Evolutionary conservation across 2,888 invertebrate genomes (phyloP).

Genomic region (Macrosoma leucophasiata): DNA sequence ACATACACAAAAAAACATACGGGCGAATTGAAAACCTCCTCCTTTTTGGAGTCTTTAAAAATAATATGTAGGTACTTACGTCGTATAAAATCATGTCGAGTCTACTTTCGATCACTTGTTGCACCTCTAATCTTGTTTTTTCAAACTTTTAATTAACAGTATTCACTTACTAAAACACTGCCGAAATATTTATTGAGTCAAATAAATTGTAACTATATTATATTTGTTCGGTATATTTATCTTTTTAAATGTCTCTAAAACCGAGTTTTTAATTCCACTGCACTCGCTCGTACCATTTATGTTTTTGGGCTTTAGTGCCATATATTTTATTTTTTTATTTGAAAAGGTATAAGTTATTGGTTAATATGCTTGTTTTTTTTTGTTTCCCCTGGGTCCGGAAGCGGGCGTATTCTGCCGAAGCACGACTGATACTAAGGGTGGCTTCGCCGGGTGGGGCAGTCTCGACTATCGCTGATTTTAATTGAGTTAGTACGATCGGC

Average conservation of each 20-base stretch:
- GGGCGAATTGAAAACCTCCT: too few species aligned
- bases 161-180: too few species aligned
- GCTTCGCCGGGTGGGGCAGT: constrained; percentile 32
- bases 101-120: constrained; percentile 52
- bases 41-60: too few species aligned
- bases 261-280: background rate
- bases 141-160: too few species aligned
- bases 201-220: too few species aligned
- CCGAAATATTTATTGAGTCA: too few species aligned
- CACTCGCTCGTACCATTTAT: too few species aligned
- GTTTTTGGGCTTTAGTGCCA: too few species aligned
- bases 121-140: too few species aligned
- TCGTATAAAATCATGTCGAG: constrained; percentile 63
- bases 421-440: constrained; percentile 39
- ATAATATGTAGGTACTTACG: constrained; percentile 43
- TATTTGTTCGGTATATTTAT: background rate
- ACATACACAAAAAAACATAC: too few species aligned
- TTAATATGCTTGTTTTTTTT: too few species aligned
- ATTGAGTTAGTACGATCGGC: constrained; percentile 46
- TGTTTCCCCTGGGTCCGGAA: constrained; percentile 2
- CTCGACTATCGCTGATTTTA: constrained; percentile 38
- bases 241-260: background rate
- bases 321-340: constrained; percentile 8
- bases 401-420: constrained; percentile 31
- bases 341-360: constrained; percentile 2